Percentiles rank a stretch among this genome's conserved stretches.
phyloP scores from a whole-genome alignment of 2,797 vertebrate species.

The Malacoraja senta region DNA sequence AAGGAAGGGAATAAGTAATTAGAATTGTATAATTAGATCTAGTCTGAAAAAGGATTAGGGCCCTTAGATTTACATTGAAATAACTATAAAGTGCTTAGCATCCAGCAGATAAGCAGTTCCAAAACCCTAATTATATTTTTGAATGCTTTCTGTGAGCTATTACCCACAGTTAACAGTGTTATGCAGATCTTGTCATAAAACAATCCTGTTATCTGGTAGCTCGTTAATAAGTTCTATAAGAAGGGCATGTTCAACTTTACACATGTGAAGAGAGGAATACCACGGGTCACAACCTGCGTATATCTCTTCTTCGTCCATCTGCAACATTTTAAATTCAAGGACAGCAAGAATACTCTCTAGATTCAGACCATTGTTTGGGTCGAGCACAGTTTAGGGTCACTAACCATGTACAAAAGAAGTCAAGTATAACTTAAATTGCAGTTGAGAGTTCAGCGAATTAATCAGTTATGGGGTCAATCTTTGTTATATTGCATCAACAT shows the following conservation, averaged over 20 bases:
- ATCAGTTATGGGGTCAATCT: conserved; percentile 29
- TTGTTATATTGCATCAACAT: conserved; percentile 19
- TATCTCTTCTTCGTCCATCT: neutral
- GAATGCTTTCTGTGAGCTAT: conserved; percentile 12
- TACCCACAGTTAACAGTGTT: conserved; percentile 14
- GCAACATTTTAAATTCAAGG: conserved; percentile 23
- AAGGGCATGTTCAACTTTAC: conserved; percentile 16
- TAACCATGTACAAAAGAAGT: conserved; percentile 30
- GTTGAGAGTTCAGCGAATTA: conserved; percentile 30
- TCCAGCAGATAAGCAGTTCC: conserved; percentile 26
- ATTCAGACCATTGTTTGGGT: neutral
- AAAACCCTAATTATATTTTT: conserved; percentile 1
- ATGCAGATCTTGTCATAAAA: neutral
- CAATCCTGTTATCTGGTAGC: neutral
- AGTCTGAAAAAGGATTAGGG: conserved; percentile 16
- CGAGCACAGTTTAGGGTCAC: conserved; percentile 34
- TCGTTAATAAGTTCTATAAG: conserved; percentile 24
- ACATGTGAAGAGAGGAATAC: neutral
- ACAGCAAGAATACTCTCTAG: neutral
- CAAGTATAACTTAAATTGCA: conserved; percentile 28
- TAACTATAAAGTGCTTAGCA: conserved; percentile 29
- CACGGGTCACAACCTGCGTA: conserved; percentile 16
- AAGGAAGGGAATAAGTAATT: conserved; percentile 1
- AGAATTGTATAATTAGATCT: conserved; percentile 4
- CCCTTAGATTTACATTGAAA: conserved; percentile 23